A percentile compares a stretch with the other conserved stretches of the same genome.
Conservation (phyloP, 2,113 vertebrate genomes). For the Rhinichthys klamathensis region DNA sequence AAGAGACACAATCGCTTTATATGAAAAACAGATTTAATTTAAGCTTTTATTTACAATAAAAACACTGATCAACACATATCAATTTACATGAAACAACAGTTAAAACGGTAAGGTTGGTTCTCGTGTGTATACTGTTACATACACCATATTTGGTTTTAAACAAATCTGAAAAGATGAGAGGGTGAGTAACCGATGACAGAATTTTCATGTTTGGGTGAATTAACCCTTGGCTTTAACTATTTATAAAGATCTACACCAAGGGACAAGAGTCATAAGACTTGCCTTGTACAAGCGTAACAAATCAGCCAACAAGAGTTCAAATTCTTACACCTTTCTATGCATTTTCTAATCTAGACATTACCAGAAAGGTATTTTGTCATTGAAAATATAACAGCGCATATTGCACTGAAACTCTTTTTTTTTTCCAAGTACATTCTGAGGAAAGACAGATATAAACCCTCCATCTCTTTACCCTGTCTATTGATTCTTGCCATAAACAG, state of each 20-base stretch:
- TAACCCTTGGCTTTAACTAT: neutral
- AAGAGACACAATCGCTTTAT: neutral
- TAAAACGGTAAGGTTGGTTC: neutral
- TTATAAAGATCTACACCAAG: neutral
- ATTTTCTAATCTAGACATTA: neutral
- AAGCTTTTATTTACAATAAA: neutral
- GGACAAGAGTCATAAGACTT: no score
- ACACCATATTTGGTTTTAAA: neutral
- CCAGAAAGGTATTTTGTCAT: neutral
- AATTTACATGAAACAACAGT: no score
- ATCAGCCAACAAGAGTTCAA: neutral
- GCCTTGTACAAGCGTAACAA: neutral
- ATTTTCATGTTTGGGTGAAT: neutral
- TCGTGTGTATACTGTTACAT: neutral
- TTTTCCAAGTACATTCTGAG: neutral
- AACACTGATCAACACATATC: neutral
- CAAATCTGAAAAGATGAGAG: neutral
- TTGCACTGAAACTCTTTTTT: neutral
- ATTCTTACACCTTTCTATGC: neutral
- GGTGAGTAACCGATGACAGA: neutral
- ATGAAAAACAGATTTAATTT: neutral
- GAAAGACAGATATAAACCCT: neutral
- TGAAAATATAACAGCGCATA: no score
- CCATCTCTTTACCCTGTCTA: neutral
- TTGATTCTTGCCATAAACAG: conserved; percentile 8